A percentile compares a stretch with the other conserved stretches of the same genome.
Conservation (phyloP, 2,797 vertebrate genomes). For the Psittacula echo region DNA sequence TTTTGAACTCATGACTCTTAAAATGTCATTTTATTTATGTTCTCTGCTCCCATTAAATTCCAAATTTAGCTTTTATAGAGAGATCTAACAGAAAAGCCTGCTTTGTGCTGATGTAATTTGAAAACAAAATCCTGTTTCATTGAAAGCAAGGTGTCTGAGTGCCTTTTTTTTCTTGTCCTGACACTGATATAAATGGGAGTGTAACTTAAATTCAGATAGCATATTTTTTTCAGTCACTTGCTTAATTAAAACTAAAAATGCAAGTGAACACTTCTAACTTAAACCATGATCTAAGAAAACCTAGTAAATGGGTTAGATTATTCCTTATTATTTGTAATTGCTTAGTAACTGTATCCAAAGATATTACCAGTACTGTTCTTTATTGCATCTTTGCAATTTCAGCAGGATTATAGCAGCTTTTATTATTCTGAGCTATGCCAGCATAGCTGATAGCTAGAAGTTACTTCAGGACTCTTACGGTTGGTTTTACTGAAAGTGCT, state of each 20-base stretch:
- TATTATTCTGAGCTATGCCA: not conserved
- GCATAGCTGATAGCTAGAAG: not conserved
- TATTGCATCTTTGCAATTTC: not conserved
- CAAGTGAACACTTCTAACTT: not conserved
- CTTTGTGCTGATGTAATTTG: not conserved
- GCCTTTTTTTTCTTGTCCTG: fast-evolving
- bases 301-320: not conserved
- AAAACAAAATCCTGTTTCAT: not conserved
- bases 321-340: not conserved
- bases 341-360: not conserved
- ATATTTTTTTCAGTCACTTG: not conserved
- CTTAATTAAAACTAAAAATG: not conserved
- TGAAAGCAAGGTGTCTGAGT: not conserved
- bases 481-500: not conserved
- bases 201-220: not conserved
- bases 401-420: not conserved
- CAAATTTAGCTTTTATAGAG: not conserved
- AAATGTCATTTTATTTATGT: not conserved
- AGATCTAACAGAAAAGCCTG: not conserved
- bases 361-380: not conserved
- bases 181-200: not conserved
- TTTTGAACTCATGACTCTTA: not conserved
- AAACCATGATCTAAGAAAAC: not conserved
- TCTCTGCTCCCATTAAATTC: not conserved
- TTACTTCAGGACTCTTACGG: not conserved